Conservation (phyloP, 2,797 vertebrate species). For the Esox masquinongy region DNA sequence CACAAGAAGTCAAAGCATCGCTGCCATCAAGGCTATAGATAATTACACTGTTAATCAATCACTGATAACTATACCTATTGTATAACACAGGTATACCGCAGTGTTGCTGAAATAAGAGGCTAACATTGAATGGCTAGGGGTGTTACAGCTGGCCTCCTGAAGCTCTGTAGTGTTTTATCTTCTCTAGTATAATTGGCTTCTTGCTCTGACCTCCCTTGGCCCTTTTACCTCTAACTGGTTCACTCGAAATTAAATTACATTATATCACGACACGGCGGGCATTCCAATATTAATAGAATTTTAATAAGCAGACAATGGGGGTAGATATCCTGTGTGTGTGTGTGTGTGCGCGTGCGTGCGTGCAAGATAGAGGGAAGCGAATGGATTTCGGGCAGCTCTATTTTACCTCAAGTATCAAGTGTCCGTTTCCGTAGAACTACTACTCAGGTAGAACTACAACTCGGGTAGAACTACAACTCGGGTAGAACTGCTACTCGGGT, state of each 20-base stretch:
- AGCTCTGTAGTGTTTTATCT: slow-evolving; percentile 55
- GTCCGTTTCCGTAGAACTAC: not conserved
- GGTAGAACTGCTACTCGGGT: too few relatives aligned
- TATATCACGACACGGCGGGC: slow-evolving; percentile 56
- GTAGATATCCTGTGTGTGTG: slow-evolving; percentile 33
- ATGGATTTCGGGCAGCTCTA: slow-evolving; percentile 1
- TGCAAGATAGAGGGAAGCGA: not conserved
- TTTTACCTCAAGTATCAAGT: not conserved
- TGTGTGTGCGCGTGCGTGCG: slow-evolving; percentile 28
- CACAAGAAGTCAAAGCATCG: not conserved
- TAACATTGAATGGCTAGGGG: not conserved
- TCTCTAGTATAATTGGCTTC: slow-evolving; percentile 68
- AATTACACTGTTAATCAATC: slow-evolving; percentile 3
- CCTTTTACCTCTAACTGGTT: slow-evolving; percentile 66
- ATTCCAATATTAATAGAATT: slow-evolving; percentile 71
- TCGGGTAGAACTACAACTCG: too few relatives aligned
- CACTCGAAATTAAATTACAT: slow-evolving; percentile 73
- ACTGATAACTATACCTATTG: slow-evolving; percentile 7
- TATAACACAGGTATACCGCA: not conserved
- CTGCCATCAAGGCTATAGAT: not conserved
- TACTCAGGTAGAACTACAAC: too few relatives aligned
- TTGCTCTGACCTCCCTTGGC: slow-evolving; percentile 57
- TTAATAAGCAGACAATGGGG: slow-evolving; percentile 62
- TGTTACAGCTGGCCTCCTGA: slow-evolving; percentile 35
- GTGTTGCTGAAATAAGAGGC: too few relatives aligned